Evolutionary conservation across 1,140 invertebrate genomes (phyloP), one percentile per base, ranked within the genome.

Genomic region (Carposina sasakii): DNA sequence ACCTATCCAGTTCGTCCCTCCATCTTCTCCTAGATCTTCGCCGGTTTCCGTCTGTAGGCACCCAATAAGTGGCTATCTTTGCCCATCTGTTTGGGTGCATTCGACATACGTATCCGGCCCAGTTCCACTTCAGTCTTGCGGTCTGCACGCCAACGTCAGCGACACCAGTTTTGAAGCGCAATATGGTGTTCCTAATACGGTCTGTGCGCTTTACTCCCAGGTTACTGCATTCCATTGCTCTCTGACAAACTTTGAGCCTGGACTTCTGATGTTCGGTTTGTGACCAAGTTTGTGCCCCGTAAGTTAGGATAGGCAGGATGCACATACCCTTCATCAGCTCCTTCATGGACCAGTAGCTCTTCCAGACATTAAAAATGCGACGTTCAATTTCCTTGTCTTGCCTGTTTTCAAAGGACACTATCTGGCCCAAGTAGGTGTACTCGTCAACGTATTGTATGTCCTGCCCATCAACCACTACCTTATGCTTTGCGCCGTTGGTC

Each of bases 271-370:
- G 5, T 22, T 20, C 37, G n/a, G 37, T 40, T 16, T 22, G 15
- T n/a, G 37, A 40, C 37, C 37, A 40, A 9, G 37, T 40, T 40
- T 40, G 37, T 22, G 37, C 37, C 1, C 37, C 21, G 37, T 40
- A 22, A 9, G 37, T 40, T 12, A 40, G 37, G 12, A 40, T 21
- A 21, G 37, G 37, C 1, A 40, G 37, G n/a, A n/a, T n/a, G n/a
- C n/a, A n/a, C n/a, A n/a, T 23, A 2, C 37, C 37, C 15, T 40
- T 40, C 21, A 23, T 21, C 37, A 40, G 21, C 4, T 22, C 12
- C 17, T 40, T 21, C 37, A 40, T 40, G 21, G 37, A 40, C 37
- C 21, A 40, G 12, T 22, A 22, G 37, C 37, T 23, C 37, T 40
- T 40, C 17, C 33, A 36, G 33, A 17, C 33, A 9, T 36, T 36